phyloP scores from a whole-genome alignment of 2,113 vertebrate species.

The Chaetodon auriga region DNA sequence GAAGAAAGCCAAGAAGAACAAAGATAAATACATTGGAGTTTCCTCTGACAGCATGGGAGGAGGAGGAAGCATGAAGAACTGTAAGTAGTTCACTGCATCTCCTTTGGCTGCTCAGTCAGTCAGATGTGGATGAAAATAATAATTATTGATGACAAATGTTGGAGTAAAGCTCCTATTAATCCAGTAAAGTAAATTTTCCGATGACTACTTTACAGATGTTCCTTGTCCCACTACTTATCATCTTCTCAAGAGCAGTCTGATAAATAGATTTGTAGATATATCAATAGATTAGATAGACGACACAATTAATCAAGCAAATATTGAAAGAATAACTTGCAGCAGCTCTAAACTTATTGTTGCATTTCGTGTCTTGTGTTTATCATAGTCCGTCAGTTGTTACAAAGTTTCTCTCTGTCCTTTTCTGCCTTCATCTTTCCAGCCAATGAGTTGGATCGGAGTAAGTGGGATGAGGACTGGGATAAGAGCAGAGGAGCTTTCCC shows the following conservation, averaged over 20 bases:
- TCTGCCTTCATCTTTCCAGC: slow-evolving; percentile 48
- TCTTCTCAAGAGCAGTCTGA: too few species aligned
- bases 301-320: background rate
- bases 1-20: slow-evolving; percentile 99
- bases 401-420: background rate
- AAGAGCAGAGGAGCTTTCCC: slow-evolving; percentile 93
- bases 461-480: slow-evolving; percentile 99
- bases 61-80: slow-evolving; percentile 86
- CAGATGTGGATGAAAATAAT: slow-evolving; percentile 15
- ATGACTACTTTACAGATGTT: background rate
- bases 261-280: too few species aligned
- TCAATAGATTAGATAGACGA: too few species aligned
- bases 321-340: background rate
- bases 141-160: background rate
- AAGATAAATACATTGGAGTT: slow-evolving; percentile 98
- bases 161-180: background rate
- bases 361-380: background rate
- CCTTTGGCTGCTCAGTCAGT: background rate
- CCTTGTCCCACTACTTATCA: background rate
- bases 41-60: slow-evolving; percentile 93
- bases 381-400: background rate
- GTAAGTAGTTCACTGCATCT: slow-evolving; percentile 66
- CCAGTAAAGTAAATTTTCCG: background rate
- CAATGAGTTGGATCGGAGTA: slow-evolving; percentile 88
- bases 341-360: background rate